A percentile compares a stretch with the other conserved stretches of the same genome.
phyloP scores from a whole-genome alignment of 2,113 vertebrate genomes.

The Indri indri region DNA sequence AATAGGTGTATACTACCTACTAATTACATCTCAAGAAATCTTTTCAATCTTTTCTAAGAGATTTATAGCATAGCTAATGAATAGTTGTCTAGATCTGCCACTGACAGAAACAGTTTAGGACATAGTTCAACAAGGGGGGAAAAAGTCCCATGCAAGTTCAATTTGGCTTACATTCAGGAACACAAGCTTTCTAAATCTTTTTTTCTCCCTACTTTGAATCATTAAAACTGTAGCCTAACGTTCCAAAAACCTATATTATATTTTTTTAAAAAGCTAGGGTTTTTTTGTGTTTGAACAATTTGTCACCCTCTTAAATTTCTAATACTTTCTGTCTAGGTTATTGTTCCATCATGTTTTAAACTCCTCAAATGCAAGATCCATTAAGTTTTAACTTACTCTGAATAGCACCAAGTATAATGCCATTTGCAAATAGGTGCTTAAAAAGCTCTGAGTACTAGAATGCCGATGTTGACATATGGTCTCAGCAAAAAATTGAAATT shows the following conservation, averaged over 20 bases:
- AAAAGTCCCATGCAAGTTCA: neutral
- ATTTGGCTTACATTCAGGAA: neutral
- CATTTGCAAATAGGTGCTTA: slow-evolving; percentile 10
- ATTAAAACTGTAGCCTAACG: neutral
- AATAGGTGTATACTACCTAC: slow-evolving; percentile 41
- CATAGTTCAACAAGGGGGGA: slow-evolving; percentile 5
- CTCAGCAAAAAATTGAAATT: slow-evolving; percentile 17
- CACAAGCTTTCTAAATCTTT: neutral
- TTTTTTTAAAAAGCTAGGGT: neutral
- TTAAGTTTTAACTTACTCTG: slow-evolving; percentile 39
- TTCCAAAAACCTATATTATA: slow-evolving; percentile 30
- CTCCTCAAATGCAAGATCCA: slow-evolving; percentile 1
- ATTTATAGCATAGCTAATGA: slow-evolving; percentile 45
- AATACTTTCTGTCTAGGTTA: slow-evolving; percentile 16
- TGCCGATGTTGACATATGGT: neutral
- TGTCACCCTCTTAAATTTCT: slow-evolving; percentile 13
- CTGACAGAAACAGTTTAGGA: slow-evolving; percentile 14
- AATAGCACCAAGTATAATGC: neutral
- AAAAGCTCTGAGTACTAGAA: slow-evolving; percentile 14
- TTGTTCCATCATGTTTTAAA: slow-evolving; percentile 32
- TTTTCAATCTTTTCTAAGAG: neutral
- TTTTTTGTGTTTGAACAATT: neutral
- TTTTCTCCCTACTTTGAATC: neutral
- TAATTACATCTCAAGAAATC: slow-evolving; percentile 60
- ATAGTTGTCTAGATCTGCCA: slow-evolving; percentile 33